A percentile compares a stretch with the other conserved stretches of the same genome.
phyloP scores from a whole-genome alignment of 2,888 invertebrate species.

The Chymomyza caudatula region DNA sequence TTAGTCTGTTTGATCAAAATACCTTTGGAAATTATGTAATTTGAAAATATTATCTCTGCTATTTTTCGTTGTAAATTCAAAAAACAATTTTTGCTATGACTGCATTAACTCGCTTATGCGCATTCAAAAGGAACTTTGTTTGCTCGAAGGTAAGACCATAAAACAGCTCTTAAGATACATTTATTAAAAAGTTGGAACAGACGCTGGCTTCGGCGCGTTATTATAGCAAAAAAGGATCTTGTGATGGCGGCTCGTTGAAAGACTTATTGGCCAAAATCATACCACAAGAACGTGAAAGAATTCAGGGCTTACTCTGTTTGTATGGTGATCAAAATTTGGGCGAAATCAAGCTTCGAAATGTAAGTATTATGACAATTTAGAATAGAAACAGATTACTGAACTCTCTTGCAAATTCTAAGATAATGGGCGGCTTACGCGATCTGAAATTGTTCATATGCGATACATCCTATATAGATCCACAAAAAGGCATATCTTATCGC shows the following conservation, averaged over 20 bases:
- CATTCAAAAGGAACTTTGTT: too few species aligned
- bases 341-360: slow-evolving; percentile 14
- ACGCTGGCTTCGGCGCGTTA: too few species aligned
- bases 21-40: too few species aligned
- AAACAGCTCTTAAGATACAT: too few species aligned
- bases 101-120: too few species aligned
- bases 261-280: slow-evolving; percentile 15
- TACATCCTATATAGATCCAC: slow-evolving; percentile 28
- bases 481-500: slow-evolving; percentile 30
- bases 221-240: too few species aligned
- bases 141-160: too few species aligned
- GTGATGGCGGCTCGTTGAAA: slow-evolving; percentile 10
- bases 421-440: slow-evolving; percentile 35
- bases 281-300: slow-evolving; percentile 15
- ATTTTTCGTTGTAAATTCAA: too few species aligned
- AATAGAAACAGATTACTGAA: background rate
- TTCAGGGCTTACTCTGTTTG: slow-evolving; percentile 20
- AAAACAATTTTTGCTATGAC: too few species aligned
- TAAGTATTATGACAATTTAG: background rate
- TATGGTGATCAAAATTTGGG: slow-evolving; percentile 22
- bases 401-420: background rate
- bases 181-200: too few species aligned
- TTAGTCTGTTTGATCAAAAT: too few species aligned
- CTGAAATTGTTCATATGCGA: slow-evolving; percentile 21
- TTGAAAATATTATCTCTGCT: too few species aligned